Conservation (phyloP, 2,797 vertebrate species). For the Meriones psammophilus region DNA sequence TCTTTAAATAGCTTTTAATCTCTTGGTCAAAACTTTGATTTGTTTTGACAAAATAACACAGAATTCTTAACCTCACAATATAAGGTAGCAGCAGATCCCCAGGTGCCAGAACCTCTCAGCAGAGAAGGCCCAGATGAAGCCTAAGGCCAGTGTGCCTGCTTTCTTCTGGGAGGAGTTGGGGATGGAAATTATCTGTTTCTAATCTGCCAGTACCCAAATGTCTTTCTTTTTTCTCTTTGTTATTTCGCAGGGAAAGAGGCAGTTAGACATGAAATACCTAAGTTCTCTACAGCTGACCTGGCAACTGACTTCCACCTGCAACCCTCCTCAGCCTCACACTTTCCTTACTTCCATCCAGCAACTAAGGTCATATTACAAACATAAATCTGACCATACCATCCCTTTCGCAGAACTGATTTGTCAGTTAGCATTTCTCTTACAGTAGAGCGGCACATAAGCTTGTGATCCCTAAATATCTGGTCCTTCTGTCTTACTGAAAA, state of each 20-base stretch:
- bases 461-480: background rate
- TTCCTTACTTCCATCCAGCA: background rate
- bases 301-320: background rate
- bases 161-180: conserved; percentile 39
- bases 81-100: conserved; percentile 25
- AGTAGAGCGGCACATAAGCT: background rate
- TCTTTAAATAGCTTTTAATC: conserved; percentile 78
- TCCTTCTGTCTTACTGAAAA: background rate
- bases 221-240: background rate
- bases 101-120: conserved; percentile 24
- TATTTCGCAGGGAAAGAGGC: conserved; percentile 1
- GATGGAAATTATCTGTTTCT: conserved; percentile 13
- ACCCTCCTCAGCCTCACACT: background rate
- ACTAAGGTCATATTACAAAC: conserved; percentile 38
- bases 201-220: background rate
- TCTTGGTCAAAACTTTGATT: conserved; percentile 80
- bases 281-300: background rate
- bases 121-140: conserved; percentile 34
- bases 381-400: background rate
- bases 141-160: background rate
- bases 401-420: background rate
- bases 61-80: conserved; percentile 68
- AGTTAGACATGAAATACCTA: background rate
- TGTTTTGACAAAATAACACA: conserved; percentile 77
- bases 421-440: conserved; percentile 10